These are phyloP conservation scores for Pitangus sulphuratus DNA, from an alignment of 2,797 vertebrate species.

Conservation along the genomic window DNA sequence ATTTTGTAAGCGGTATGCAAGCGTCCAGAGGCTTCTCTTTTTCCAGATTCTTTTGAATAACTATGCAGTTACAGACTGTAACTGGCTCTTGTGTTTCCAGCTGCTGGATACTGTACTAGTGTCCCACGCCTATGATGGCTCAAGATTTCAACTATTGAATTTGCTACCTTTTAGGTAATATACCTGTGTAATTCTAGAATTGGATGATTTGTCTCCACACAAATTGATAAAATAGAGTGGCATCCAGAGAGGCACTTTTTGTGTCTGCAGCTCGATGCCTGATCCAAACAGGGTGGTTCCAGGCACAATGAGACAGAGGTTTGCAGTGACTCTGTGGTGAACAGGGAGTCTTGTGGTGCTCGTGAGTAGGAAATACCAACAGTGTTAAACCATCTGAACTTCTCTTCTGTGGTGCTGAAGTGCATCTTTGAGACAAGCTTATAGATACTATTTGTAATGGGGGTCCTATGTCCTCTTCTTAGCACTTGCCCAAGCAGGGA, in stretches of 20 bases:
- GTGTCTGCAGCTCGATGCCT: not conserved
- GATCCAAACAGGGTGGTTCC: not conserved
- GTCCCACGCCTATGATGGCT: not conserved
- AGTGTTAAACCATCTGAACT: fast-evolving
- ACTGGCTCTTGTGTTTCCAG: not conserved
- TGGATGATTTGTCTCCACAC: not conserved
- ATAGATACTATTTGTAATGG: not conserved
- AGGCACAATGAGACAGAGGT: not conserved
- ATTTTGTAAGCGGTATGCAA: not conserved
- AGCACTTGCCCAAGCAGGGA: not conserved
- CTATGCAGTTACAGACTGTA: not conserved
- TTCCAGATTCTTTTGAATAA: not conserved
- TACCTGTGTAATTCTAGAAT: not conserved
- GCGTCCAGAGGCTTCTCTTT: not conserved
- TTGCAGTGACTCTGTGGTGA: not conserved
- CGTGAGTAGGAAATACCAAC: not conserved
- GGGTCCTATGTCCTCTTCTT: not conserved
- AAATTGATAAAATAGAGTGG: not conserved
- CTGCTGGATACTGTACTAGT: not conserved
- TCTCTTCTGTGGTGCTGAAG: not conserved
- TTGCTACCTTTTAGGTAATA: not conserved
- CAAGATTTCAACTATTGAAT: not conserved
- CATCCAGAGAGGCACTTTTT: not conserved
- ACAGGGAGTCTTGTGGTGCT: not conserved
- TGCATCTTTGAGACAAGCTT: not conserved